These are phyloP conservation scores for Sparidentex hasta DNA, from an alignment of 2,797 vertebrate species.

Conservation along the genomic window DNA sequence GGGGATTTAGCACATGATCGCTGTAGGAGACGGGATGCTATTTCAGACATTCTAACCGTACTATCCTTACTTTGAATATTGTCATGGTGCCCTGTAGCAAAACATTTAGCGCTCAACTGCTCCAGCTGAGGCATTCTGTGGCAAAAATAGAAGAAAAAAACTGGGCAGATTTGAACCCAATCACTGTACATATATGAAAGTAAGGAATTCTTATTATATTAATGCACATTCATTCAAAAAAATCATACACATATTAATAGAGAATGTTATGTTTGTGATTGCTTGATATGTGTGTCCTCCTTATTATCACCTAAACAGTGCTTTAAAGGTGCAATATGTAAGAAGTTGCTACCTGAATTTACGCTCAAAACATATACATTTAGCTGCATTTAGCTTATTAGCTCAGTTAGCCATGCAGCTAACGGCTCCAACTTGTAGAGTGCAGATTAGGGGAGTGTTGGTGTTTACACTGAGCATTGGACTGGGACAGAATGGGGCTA, in stretches of 20 bases:
- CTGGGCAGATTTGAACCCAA: too few relatives aligned
- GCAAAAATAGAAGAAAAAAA: not conserved
- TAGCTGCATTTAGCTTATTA: too few relatives aligned
- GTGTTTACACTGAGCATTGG: too few relatives aligned
- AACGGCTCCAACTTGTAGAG: too few relatives aligned
- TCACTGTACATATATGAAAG: too few relatives aligned
- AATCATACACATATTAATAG: too few relatives aligned
- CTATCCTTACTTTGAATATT: not conserved
- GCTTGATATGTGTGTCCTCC: not conserved
- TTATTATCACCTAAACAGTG: not conserved
- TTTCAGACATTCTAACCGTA: not conserved
- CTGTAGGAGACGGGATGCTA: not conserved
- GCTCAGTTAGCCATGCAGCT: too few relatives aligned
- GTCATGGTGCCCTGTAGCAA: slow-evolving; percentile 1
- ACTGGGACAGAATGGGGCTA: too few relatives aligned
- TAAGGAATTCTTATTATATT: too few relatives aligned
- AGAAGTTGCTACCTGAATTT: too few relatives aligned
- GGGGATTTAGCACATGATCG: not conserved
- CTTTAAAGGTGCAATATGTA: not conserved
- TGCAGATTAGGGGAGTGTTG: too few relatives aligned
- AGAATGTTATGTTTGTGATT: not conserved
- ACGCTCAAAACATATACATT: too few relatives aligned
- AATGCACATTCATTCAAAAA: not conserved
- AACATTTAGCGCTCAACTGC: not conserved
- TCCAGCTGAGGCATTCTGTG: not conserved